phyloP scores from a whole-genome alignment of 2,113 vertebrate species.

The Equus przewalskii region DNA sequence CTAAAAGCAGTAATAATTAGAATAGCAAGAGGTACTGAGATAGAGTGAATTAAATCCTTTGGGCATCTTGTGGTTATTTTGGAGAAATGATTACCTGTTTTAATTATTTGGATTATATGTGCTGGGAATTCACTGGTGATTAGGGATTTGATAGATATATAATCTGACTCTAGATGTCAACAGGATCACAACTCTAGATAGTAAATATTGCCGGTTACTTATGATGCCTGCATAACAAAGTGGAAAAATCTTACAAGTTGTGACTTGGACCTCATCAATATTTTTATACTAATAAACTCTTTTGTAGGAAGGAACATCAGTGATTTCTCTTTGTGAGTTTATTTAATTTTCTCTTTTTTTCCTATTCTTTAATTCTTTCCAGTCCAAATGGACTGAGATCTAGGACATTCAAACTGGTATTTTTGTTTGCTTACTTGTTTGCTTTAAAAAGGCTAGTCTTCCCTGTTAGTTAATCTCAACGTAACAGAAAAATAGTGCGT shows the following conservation, averaged over 20 bases:
- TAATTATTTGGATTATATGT: constrained; percentile 84
- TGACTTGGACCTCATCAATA: constrained; percentile 73
- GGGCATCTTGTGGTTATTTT: constrained; percentile 84
- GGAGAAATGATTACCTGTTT: constrained; percentile 83
- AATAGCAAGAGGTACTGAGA: constrained; percentile 81
- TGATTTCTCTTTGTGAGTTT: constrained; percentile 17
- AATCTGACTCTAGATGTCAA: constrained; percentile 84
- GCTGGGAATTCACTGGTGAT: constrained; percentile 77
- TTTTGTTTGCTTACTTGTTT: constrained; percentile 12
- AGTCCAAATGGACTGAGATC: constrained; percentile 29
- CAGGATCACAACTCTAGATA: constrained; percentile 73
- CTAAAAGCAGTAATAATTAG: constrained; percentile 86
- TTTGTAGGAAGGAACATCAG: constrained; percentile 53
- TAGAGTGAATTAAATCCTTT: constrained; percentile 84
- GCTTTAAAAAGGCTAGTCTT: constrained; percentile 27
- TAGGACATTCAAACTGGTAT: background rate
- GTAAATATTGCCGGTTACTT: constrained; percentile 81
- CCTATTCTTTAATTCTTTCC: constrained; percentile 4
- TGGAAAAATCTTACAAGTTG: constrained; percentile 61
- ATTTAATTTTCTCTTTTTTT: constrained; percentile 54
- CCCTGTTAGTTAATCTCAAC: background rate
- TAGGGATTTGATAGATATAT: constrained; percentile 79
- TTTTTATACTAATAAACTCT: constrained; percentile 73
- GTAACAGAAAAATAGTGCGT: background rate
- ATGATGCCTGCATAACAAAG: constrained; percentile 48